Conservation (phyloP, 2,113 vertebrate species). For the Reinhardtius hippoglossoides region DNA sequence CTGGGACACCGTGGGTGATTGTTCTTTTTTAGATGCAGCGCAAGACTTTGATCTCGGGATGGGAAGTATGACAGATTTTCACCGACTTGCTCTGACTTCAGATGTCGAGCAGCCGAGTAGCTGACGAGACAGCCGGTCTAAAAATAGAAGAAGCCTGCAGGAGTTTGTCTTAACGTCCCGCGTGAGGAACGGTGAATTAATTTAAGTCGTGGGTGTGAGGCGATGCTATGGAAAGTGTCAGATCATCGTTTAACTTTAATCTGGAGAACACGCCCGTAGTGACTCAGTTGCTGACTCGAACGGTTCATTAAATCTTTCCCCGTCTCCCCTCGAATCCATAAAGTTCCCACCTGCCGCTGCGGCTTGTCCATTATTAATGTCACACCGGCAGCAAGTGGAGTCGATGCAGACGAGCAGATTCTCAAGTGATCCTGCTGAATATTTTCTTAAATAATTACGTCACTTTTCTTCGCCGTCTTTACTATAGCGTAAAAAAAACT, state of each 20-base stretch:
- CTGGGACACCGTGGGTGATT: conserved; percentile 59
- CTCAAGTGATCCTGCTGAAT: background rate
- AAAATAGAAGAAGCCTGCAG: conserved; percentile 42
- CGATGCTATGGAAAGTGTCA: conserved; percentile 49
- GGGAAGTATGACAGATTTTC: conserved; percentile 46
- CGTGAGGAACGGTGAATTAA: conserved; percentile 34
- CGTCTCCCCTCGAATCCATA: conserved; percentile 31
- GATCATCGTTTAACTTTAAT: conserved; percentile 57
- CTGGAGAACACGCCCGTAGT: conserved; percentile 30
- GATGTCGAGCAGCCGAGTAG: conserved; percentile 41
- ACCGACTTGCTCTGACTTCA: conserved; percentile 42
- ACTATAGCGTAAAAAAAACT: too few relatives aligned
- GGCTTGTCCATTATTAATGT: conserved; percentile 56
- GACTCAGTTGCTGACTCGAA: conserved; percentile 56
- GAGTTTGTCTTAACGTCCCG: conserved; percentile 31
- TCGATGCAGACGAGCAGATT: conserved; percentile 17
- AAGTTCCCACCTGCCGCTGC: conserved; percentile 38
- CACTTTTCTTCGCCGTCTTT: background rate
- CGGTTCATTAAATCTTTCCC: conserved; percentile 48
- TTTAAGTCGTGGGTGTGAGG: conserved; percentile 27
- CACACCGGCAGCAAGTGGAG: conserved; percentile 33
- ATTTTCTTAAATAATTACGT: conserved; percentile 5
- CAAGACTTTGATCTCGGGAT: conserved; percentile 61
- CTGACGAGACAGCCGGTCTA: conserved; percentile 50
- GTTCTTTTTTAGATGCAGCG: conserved; percentile 58